phyloP scores from a whole-genome alignment of 2,113 vertebrate species.

The Noctilio leporinus region DNA sequence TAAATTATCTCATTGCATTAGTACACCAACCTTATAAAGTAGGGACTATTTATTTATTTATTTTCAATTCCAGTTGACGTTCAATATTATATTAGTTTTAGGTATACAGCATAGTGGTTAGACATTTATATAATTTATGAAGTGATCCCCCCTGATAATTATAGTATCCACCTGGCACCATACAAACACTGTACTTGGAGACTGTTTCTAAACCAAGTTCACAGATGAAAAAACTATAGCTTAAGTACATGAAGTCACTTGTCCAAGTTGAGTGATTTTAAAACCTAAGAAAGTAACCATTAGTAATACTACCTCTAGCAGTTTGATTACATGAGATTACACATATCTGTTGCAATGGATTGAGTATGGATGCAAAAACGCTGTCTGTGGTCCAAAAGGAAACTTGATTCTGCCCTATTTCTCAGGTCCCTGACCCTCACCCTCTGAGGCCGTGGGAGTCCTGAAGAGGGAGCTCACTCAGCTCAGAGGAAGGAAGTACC shows the following conservation, averaged over 20 bases:
- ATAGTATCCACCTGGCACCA: background rate
- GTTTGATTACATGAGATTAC: background rate
- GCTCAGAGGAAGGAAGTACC: constrained; percentile 40
- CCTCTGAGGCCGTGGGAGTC: constrained; percentile 33
- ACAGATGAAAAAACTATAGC: background rate
- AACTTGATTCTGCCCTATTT: background rate
- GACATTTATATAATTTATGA: background rate
- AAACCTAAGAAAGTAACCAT: background rate
- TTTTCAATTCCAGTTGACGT: background rate
- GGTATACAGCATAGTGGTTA: background rate
- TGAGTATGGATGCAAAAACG: background rate
- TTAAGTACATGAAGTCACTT: background rate
- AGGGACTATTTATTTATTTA: background rate
- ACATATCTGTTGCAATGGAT: background rate
- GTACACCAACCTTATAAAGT: background rate
- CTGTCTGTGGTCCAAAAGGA: background rate
- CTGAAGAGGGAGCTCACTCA: background rate
- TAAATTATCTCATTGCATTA: background rate
- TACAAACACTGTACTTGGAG: background rate
- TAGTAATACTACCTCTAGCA: background rate
- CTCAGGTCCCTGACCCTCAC: background rate
- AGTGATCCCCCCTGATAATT: background rate
- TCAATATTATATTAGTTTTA: background rate
- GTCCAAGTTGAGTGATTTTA: background rate
- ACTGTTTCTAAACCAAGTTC: background rate